Evolutionary conservation across 1,140 invertebrate species (phyloP), one percentile per base, ranked within the genome.

Genomic region (Diachasma alloeum): DNA sequence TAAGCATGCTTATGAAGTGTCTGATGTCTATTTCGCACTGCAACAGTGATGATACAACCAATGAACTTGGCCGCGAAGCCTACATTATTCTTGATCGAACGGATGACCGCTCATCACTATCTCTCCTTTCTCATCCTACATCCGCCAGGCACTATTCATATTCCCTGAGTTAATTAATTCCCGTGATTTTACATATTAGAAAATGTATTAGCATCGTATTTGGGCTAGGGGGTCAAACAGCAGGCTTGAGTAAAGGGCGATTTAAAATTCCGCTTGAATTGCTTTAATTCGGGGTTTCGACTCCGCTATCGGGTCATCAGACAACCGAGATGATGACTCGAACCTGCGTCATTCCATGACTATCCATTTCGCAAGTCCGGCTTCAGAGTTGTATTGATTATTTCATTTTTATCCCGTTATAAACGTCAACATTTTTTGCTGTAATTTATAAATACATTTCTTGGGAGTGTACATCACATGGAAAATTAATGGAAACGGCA

Each of bases 21-120:
- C 6, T 59, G 53, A 59, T 19, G 53, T 59, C 24, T 63, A 56
- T 56, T 56, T 56, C 13, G 24, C 4, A 63, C 10, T 8, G 15
- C 17, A 15, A 9, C 8, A n/a, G 17, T 15, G 59, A 31, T 66
- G 59, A 66, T n/a, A 31, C 59, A 66, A 31, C 59, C 59, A 66
- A 66, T 36, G 59, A 66, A 68, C 31, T 68, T 68, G 66, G 66
- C 66, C 66, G 66, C 66, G n/a, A 68, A 68, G 66, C 66, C 66
- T 68, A 68, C 66, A 68, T 68, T 68, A 68, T 4, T 39, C 9
- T 8, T 10, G 31, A 68, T 68, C 66, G 31, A 68, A 68, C 66
- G 66, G 66, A 36, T 53, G 48, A 53, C 66, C 59, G 59, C 15
- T 19, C 53, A 22, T 59, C 22, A 59, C 10, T 63, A 26, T 26